These are phyloP conservation scores for Benthosema pterotum DNA, from an alignment of 2,797 vertebrate genomes.

Conservation along the genomic window DNA sequence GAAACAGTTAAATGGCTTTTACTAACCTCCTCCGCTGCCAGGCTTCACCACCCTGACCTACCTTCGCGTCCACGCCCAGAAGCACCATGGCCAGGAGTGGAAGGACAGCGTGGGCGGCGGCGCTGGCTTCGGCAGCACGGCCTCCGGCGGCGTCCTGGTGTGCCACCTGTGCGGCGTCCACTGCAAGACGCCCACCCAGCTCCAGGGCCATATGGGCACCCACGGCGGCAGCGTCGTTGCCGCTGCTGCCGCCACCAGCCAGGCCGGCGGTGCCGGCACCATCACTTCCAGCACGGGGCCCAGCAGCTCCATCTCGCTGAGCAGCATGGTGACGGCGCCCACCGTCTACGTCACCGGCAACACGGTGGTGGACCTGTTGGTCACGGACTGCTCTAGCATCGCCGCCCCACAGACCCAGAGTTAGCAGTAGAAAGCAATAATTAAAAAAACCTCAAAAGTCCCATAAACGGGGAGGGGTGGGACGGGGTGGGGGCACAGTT, in stretches of 20 bases:
- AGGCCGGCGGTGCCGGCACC: slow-evolving; percentile 67
- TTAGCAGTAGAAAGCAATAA: slow-evolving; percentile 74
- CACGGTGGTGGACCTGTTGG: slow-evolving; percentile 80
- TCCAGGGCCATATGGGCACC: slow-evolving; percentile 94
- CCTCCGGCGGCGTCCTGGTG: slow-evolving; percentile 77
- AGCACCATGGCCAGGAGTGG: slow-evolving; percentile 93
- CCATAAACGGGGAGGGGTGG: slow-evolving; percentile 9
- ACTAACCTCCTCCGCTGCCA: slow-evolving; percentile 54
- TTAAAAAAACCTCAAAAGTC: slow-evolving; percentile 43
- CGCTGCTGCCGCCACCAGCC: too few species aligned
- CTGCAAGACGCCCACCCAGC: slow-evolving; percentile 93
- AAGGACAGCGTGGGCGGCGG: slow-evolving; percentile 88
- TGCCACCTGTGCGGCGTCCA: slow-evolving; percentile 92
- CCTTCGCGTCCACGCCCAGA: slow-evolving; percentile 92
- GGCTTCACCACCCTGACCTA: slow-evolving; percentile 94
- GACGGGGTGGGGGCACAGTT: slow-evolving; percentile 31
- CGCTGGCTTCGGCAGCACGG: slow-evolving; percentile 81
- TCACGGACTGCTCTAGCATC: slow-evolving; percentile 84
- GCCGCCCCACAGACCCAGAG: slow-evolving; percentile 79
- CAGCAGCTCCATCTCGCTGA: slow-evolving; percentile 75
- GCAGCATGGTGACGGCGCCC: slow-evolving; percentile 79
- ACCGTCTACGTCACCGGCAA: slow-evolving; percentile 78
- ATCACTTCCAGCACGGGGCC: slow-evolving; percentile 65
- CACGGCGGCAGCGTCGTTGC: too few species aligned
- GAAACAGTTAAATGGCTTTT: too few species aligned